These are phyloP conservation scores for Akabosia matsudoensis DNA, from an alignment of 1,140 invertebrate genomes.

Conservation along the genomic window DNA sequence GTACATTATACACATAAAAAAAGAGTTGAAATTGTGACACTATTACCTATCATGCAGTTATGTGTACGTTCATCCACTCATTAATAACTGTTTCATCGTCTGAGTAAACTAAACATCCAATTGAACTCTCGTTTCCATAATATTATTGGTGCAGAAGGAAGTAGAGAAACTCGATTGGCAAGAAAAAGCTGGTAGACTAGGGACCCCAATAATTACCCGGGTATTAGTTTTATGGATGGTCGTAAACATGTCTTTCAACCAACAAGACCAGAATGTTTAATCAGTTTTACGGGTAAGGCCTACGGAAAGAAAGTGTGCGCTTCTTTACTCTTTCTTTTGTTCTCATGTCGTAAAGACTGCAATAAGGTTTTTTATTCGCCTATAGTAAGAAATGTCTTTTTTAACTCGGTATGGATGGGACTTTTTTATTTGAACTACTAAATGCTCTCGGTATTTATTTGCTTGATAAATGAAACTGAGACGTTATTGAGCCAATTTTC, in stretches of 20 bases:
- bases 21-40: too few relatives aligned
- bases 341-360: too few relatives aligned
- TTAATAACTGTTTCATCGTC: too few relatives aligned
- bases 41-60: not conserved
- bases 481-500: too few relatives aligned
- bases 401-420: too few relatives aligned
- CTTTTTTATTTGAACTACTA: too few relatives aligned
- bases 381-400: too few relatives aligned
- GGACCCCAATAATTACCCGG: conserved; percentile 9
- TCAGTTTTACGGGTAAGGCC: not conserved
- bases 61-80: not conserved
- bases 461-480: too few relatives aligned
- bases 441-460: too few relatives aligned
- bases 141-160: not conserved
- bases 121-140: not conserved
- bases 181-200: not conserved
- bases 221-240: conserved; percentile 18
- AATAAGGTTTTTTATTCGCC: too few relatives aligned
- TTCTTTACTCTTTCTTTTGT: not conserved
- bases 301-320: not conserved
- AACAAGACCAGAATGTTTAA: conserved; percentile 21
- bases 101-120: too few relatives aligned
- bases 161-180: not conserved
- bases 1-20: too few relatives aligned
- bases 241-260: conserved; percentile 21